A percentile compares a stretch with the other conserved stretches of the same genome.
Evolutionary conservation across 2,113 vertebrate species (phyloP).

Genomic region (Oceanodroma tethys): DNA sequence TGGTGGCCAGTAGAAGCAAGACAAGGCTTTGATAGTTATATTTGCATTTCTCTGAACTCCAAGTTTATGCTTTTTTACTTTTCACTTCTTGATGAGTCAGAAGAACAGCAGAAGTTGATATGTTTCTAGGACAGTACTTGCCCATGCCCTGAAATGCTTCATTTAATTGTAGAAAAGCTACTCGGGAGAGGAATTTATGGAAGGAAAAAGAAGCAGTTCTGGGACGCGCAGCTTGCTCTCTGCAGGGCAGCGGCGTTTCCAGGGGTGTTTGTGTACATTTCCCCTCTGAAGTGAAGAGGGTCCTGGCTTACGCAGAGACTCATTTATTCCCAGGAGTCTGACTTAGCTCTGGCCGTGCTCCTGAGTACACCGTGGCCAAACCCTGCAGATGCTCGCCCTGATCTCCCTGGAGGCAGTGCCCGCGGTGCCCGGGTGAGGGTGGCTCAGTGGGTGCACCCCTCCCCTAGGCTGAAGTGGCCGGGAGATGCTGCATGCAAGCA

Average conservation of each 20-base stretch:
- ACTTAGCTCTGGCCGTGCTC: not conserved
- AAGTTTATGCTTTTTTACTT: not conserved
- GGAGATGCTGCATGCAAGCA: fast-evolving
- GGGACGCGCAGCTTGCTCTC: not conserved
- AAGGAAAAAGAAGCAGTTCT: not conserved
- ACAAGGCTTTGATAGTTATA: not conserved
- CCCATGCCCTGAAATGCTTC: not conserved
- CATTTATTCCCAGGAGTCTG: not conserved
- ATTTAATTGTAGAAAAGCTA: not conserved
- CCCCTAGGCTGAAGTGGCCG: fast-evolving
- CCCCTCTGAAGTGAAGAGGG: not conserved
- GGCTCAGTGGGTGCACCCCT: not conserved
- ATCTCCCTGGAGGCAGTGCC: not conserved
- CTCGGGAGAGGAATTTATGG: not conserved
- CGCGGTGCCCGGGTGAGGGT: fast-evolving
- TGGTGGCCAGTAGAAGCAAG: not conserved
- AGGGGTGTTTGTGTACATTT: fast-evolving
- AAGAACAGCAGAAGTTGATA: not conserved
- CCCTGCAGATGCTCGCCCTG: not conserved
- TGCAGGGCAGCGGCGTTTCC: not conserved
- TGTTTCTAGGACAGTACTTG: not conserved
- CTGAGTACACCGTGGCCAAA: fast-evolving
- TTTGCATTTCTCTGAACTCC: not conserved
- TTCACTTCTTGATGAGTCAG: not conserved
- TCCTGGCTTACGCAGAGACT: not conserved